A percentile compares a stretch with the other conserved stretches of the same genome.
Evolutionary conservation across 2,797 vertebrate species (phyloP).

Genomic region (Falco biarmicus): DNA sequence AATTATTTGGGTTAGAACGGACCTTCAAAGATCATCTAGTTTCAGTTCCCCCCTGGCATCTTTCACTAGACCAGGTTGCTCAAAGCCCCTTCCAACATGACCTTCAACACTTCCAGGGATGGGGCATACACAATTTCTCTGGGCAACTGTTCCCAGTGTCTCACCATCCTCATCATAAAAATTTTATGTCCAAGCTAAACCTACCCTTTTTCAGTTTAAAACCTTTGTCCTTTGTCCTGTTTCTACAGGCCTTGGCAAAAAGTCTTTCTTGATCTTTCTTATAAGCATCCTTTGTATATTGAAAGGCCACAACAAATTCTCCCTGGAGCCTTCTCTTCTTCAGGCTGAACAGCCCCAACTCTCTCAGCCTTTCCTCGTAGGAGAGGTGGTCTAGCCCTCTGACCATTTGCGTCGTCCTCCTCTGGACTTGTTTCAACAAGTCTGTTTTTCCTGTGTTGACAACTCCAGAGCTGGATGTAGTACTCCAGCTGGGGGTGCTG

Average conservation of each 20-base stretch:
- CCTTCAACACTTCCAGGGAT: neutral
- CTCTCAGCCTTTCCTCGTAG: neutral
- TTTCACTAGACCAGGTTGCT: neutral
- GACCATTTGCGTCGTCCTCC: neutral
- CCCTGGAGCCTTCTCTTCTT: neutral
- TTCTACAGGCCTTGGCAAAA: too few relatives aligned
- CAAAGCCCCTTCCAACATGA: neutral
- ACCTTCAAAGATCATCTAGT: neutral
- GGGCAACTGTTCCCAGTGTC: too few relatives aligned
- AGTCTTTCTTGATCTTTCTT: too few relatives aligned
- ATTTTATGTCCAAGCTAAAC: too few relatives aligned
- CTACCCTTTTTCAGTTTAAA: too few relatives aligned
- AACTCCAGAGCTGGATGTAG: neutral
- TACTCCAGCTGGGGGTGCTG: too few relatives aligned
- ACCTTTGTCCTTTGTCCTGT: too few relatives aligned
- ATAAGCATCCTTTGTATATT: too few relatives aligned
- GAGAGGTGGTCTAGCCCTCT: neutral
- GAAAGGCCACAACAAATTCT: too few relatives aligned
- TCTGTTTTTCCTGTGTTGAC: neutral
- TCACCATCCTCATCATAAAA: too few relatives aligned
- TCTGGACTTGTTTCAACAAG: neutral
- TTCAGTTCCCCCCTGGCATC: neutral
- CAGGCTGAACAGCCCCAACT: neutral
- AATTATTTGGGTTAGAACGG: neutral
- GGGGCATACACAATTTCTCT: too few relatives aligned